Base-by-base conservation (phyloP, 2,797 vertebrate genomes). In the Chanos chanos region DNA sequence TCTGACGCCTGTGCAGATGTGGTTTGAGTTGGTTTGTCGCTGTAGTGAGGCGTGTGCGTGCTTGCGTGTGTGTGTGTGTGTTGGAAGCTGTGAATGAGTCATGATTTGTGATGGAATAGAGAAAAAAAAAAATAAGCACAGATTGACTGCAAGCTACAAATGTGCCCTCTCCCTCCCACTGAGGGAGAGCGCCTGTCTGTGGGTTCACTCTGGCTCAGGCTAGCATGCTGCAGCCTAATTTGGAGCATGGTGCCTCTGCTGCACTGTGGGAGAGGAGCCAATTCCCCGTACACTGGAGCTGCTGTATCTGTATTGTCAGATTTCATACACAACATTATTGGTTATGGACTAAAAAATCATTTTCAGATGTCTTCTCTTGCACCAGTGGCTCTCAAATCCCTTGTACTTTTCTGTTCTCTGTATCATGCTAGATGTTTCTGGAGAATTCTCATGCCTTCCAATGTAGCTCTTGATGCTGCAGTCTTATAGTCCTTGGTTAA, bases 21-120 rank as follows among this genome's bases (percentile, higher is more conserved):
- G n/a, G n/a, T n/a, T n/a, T n/a, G n/a, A n/a, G n/a, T 56, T 12
- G 12, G 18, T 16, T 39, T 5, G 22, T 57, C 28, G 15, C 12
- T 59, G 30, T 52, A 33, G 22, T 57, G 37, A 36, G 30, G 55
- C 56, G 53, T 39, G 24, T 33, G 16, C 54, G 37, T 40, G 37
- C 54, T 55, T 65, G 43, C 44, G 36, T 48, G 54, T 52, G 28
- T 54, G 58, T 47, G 39, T 56, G 56, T 56, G 31, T 31, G 28
- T 41, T 19, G 4, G 37, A 24, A 48, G 49, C 44, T 34, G 53
- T 50, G 44, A 27, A 61, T 75, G 69, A 72, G 52, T 72, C 69
- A 75, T 68, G 54, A 47, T 72, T 60, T 71, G 58, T 66, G 61
- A 28, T 60, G 54, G 54, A 69, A 25, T 54, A 31, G 48, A 47